Conservation (phyloP, 1,140 invertebrate species). For the Aphaenogaster floridana region DNA sequence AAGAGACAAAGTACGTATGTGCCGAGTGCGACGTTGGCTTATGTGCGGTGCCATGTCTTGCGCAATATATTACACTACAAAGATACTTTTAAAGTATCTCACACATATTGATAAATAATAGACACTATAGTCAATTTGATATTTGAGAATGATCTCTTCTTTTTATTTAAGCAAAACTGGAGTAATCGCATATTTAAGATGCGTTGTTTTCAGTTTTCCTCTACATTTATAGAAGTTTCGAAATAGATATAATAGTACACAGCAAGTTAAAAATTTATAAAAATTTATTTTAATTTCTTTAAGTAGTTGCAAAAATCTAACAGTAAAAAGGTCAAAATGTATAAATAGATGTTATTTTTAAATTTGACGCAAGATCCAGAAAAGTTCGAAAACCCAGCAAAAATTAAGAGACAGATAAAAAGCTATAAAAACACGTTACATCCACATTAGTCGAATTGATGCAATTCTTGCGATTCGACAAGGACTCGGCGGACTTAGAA, state of each 20-base stretch:
- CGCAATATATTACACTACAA: background rate
- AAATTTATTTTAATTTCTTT: background rate
- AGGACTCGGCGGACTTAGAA: constrained; percentile 5
- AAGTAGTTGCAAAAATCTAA: background rate
- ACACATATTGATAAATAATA: constrained; percentile 13
- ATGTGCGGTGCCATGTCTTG: background rate
- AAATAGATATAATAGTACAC: background rate
- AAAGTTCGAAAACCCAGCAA: background rate
- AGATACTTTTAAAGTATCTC: constrained; percentile 2
- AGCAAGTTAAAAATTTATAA: background rate
- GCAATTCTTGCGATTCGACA: background rate
- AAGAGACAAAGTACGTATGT: background rate
- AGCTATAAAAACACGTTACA: background rate
- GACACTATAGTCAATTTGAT: background rate
- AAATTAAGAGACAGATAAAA: too few relatives aligned
- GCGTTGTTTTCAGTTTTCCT: background rate
- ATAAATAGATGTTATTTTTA: background rate
- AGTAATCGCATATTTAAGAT: background rate
- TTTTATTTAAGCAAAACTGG: constrained; percentile 8
- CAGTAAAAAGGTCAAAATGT: background rate
- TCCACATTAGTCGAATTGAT: background rate
- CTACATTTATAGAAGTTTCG: background rate
- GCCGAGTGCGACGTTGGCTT: background rate
- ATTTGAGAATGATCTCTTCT: background rate
- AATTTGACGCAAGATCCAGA: background rate